Evolutionary conservation across 2,797 vertebrate genomes (phyloP).

Genomic region (Phrynocephalus vlangalii): DNA sequence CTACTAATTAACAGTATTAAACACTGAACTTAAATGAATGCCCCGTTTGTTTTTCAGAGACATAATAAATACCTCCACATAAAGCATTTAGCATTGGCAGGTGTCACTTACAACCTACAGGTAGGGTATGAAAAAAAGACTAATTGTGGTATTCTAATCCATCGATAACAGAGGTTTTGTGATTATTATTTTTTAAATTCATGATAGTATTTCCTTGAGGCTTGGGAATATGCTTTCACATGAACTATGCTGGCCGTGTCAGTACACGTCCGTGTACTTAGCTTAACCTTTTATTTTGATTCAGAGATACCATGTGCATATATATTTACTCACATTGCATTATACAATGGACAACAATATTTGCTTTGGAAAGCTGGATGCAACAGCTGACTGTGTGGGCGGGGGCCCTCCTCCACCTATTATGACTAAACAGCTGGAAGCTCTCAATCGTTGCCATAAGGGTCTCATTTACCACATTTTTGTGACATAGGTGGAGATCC

Average conservation of each 20-base stretch:
- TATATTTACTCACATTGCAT: conserved; percentile 14
- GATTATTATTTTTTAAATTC: neutral
- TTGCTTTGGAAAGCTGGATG: conserved; percentile 35
- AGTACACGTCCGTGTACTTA: conserved; percentile 66
- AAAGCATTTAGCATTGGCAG: neutral
- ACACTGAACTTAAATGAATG: neutral
- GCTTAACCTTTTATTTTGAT: conserved; percentile 65
- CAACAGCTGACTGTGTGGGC: conserved; percentile 19
- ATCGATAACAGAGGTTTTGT: neutral
- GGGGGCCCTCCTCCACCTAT: neutral
- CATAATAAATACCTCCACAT: neutral
- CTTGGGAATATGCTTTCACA: conserved; percentile 68
- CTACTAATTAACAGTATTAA: neutral
- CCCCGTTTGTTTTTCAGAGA: neutral
- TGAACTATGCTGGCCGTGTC: conserved; percentile 61
- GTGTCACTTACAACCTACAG: neutral
- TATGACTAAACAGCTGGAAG: neutral
- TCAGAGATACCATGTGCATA: conserved; percentile 48
- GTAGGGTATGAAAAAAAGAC: neutral
- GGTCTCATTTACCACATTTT: neutral
- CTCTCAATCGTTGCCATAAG: neutral
- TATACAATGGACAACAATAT: conserved; percentile 34
- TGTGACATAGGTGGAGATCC: neutral
- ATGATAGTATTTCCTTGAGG: conserved; percentile 58
- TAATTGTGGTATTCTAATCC: neutral